Evolutionary conservation across 2,797 vertebrate genomes (phyloP).

Genomic region (Pogoniulus pusillus): DNA sequence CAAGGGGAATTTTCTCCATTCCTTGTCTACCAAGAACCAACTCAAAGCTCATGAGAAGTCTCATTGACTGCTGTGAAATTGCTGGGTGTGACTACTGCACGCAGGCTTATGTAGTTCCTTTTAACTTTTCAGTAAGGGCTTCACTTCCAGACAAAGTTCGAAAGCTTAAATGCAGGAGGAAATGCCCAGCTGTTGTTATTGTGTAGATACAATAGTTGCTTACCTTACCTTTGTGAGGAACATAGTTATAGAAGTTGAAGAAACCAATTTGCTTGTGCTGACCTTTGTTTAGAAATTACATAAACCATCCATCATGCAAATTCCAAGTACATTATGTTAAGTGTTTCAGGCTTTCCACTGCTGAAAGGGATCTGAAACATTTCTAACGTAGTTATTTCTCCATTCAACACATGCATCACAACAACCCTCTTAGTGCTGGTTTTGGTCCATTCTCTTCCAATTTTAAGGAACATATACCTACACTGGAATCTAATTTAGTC

Average conservation of each 20-base stretch:
- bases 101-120: neutral
- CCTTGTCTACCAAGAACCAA: neutral
- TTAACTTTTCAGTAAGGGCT: neutral
- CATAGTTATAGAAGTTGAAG: neutral
- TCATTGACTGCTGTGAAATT: neutral
- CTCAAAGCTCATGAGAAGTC: neutral
- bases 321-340: slow-evolving; percentile 19
- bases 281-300: neutral
- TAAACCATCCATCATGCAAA: slow-evolving; percentile 14
- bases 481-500: neutral
- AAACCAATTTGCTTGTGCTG: neutral
- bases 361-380: slow-evolving; percentile 18
- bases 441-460: slow-evolving; percentile 16
- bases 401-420: neutral
- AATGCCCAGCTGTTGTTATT: neutral
- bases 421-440: neutral
- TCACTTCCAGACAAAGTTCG: neutral
- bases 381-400: slow-evolving; percentile 28
- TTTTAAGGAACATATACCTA: slow-evolving; percentile 18
- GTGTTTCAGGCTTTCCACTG: slow-evolving; percentile 13
- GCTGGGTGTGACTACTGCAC: neutral
- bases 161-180: neutral
- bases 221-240: neutral
- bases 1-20: neutral
- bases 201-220: neutral